Evolutionary conservation across 2,888 invertebrate genomes (phyloP), one percentile per base, ranked within the genome.

Genomic region (Nomada lathburiana): DNA sequence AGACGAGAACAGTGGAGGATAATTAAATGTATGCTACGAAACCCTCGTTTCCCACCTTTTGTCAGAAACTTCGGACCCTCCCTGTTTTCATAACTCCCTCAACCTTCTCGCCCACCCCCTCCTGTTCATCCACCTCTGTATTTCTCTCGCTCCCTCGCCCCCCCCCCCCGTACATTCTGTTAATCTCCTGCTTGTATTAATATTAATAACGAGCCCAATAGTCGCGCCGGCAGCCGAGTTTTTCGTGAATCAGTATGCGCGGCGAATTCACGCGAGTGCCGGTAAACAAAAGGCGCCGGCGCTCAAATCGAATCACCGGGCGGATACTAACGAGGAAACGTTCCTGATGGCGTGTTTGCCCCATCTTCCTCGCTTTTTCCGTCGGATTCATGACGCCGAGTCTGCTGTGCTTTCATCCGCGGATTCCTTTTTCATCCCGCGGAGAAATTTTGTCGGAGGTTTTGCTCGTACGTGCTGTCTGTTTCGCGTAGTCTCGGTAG

Each of bases 251-350:
- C 82, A 74, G 81, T 76, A 73, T 80, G 84, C 83, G 71, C 74
- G 55, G 70, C 77, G 77, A 82, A 86, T 87, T 80, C 84, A 85
- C 65, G 85, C 62, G 84, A 80, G 60, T 65, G 83, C 83, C 81
- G 84, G 86, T 85, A 89, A 90, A 90, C 88, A 90, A 90, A 88
- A 87, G 87, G 81, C 84, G 84, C 82, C 83, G 85, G 82, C 87
- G 88, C 86, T 88, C 83, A 90, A 90, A 89, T 90, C 90, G 88
- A 90, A 90, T 91, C 87, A 89, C 85, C 84, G 85, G 76, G 55
- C 74, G 81, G 83, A 88, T 87, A 85, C 86, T 89, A 90, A 90
- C 89, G 88, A 89, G 89, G 87, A 87, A 85, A 86, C 88, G 85
- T 85, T 88, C 84, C 88, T 86, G 89, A 90, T 72, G 80, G 85